Base-by-base conservation (phyloP, 2,888 invertebrate species). In the Dynastes hyllus region DNA sequence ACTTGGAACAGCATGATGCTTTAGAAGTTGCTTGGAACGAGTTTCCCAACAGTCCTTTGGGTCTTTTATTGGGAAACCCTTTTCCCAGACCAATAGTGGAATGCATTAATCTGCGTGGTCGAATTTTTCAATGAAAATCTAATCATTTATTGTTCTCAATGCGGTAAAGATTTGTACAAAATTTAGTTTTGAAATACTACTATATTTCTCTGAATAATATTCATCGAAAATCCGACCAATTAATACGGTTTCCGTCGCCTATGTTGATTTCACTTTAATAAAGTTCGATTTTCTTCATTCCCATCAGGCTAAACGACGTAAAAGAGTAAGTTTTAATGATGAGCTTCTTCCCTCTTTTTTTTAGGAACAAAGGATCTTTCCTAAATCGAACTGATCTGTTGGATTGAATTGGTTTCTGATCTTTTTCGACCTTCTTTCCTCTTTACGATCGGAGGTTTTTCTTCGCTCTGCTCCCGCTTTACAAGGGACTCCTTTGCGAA, bases 241-340 rank as follows among this genome's bases (percentile, higher is more conserved):
- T 63, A 63, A 63, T 63, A 32, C 63, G 3, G 32, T 27, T 45
- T 45, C 45, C 2, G 27, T 51, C 29, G 51, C 13, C n/a, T 37
- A 75, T 45, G 73, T 63, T 75, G 40, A 61, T 32, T 75, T 61
- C 16, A 27, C 45, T 61, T 61, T 75, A 75, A 61, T 75, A 40
- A 75, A 75, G 61, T 45, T 75, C 73, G 55, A 75, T 61, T 63
- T 29, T 45, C 73, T 22, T 40, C 61, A 45, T 29, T 71, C 50
- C 40, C 32, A 45, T 45, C 45, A 13, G 40, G 51, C 29, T 51
- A 51, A 51, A 13, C 51, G 69, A 29, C 69, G 6, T 29, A 69
- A 51, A 69, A 69, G 69, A 69, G 69, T 51, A 69, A 69, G 73
- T 45, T 61, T 61, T 75, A 75, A 75, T 75, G 73, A 75, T 61